Base-by-base conservation (phyloP, 2,888 invertebrate genomes). In the Schrankia costaestrigalis region DNA sequence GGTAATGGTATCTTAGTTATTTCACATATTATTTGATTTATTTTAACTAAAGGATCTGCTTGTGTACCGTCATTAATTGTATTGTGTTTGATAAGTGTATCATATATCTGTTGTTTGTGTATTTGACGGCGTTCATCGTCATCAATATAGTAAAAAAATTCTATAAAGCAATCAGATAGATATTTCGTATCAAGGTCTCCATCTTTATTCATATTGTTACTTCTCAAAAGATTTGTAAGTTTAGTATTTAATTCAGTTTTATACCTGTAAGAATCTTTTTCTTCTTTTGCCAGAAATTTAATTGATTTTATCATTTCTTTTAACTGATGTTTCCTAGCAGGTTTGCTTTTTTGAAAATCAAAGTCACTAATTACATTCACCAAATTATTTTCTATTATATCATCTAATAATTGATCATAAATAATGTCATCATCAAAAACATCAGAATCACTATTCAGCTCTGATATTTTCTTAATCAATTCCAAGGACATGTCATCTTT, bases 11-110 rank as follows among this genome's bases (percentile, higher is more conserved):
- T 62, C 50, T 60, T 68, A 26, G 56, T 43, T 19, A 83, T 48
- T 37, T 78, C 76, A 45, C 70, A 67, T n/a, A 80, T 25, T n/a
- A 81, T 41, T 32, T 70, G 59, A 47, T 81, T 78, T 31, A 59
- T 46, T 46, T 41, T 56, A 9, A 71, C 48, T 28, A 76, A 46
- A 2, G 64, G 42, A 46, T 72, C 55, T 21, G 46, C 21, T 12
- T 44, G 28, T 12, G 51, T 35, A 8, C 14, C 30, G n/a, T 41
- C 46, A 4, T 55, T 39, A 13, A 19, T 60, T 40, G 39, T 63
- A 70, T 40, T 61, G 59, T 2, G 44, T 14, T 5, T n/a, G n/a
- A n/a, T n/a, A n/a, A 79, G 44, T 22, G 54, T 50, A 10, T 73
- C 56, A 17, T 64, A 54, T 0, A 80, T 36, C 35, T 67, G 62